Conservation (phyloP, 1,140 invertebrate genomes). For the Drosophila quadrilineata region DNA sequence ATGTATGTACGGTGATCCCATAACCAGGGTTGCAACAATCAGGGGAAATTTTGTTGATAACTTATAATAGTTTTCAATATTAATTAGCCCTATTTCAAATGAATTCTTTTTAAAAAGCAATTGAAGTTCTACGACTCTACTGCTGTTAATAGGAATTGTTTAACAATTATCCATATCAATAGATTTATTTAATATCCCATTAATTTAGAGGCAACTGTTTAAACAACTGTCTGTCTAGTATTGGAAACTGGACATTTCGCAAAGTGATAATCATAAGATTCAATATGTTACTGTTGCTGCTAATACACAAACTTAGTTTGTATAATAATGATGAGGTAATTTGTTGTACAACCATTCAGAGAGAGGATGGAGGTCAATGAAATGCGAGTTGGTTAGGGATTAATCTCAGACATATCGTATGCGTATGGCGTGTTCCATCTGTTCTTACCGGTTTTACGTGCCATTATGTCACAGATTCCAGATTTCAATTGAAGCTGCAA, state of each 20-base stretch:
- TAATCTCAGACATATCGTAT: neutral
- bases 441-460: slow-evolving; percentile 5
- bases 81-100: too few species aligned
- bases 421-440: slow-evolving; percentile 12
- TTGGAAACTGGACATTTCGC: slow-evolving; percentile 1
- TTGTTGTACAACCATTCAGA: neutral
- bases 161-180: too few species aligned
- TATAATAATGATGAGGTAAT: neutral
- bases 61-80: too few species aligned
- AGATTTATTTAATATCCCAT: neutral
- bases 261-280: slow-evolving; percentile 26
- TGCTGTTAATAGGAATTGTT: too few species aligned
- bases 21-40: too few species aligned
- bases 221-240: slow-evolving; percentile 13
- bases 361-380: neutral
- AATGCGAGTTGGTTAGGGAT: neutral
- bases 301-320: slow-evolving; percentile 27
- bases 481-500: slow-evolving; percentile 7
- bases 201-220: neutral
- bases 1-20: neutral
- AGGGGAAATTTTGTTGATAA: too few species aligned
- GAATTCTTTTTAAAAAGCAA: too few species aligned
- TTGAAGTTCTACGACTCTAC: too few species aligned
- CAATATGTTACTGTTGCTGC: slow-evolving; percentile 16
- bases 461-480: slow-evolving; percentile 29